Conservation (phyloP, 2,888 invertebrate genomes). For the Gibbula magus region DNA sequence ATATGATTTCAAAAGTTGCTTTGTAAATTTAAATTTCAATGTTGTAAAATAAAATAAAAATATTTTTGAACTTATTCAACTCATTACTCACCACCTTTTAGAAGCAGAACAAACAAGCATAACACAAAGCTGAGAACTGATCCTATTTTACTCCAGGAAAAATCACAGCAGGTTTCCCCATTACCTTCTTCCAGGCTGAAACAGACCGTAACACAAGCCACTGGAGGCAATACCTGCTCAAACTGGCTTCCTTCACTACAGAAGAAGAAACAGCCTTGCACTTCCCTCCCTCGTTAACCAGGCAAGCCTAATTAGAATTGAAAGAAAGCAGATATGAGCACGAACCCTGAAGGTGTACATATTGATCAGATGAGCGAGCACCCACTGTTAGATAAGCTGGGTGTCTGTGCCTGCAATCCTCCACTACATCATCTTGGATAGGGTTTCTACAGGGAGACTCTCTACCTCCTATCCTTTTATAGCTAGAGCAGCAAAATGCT, state of each 20-base stretch:
- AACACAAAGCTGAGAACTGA: too few relatives aligned
- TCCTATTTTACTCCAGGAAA: too few relatives aligned
- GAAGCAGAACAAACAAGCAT: too few relatives aligned
- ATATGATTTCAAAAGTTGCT: too few relatives aligned
- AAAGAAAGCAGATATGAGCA: not conserved
- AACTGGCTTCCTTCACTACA: not conserved
- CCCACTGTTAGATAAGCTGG: too few relatives aligned
- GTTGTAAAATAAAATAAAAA: too few relatives aligned
- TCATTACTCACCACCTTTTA: too few relatives aligned
- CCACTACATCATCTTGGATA: not conserved
- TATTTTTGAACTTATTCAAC: too few relatives aligned
- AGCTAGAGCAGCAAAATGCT: not conserved
- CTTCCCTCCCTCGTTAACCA: not conserved
- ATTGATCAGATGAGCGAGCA: not conserved
- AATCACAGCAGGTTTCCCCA: too few relatives aligned
- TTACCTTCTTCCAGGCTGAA: not conserved
- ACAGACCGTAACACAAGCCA: not conserved
- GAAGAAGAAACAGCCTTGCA: not conserved
- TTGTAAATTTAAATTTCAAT: too few relatives aligned
- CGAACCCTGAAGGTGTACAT: not conserved
- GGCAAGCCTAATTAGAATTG: not conserved
- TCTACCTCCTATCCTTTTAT: conserved; percentile 7
- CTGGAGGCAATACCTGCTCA: not conserved
- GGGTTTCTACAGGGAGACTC: not conserved
- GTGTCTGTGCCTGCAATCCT: too few relatives aligned